Evolutionary conservation across 2,797 vertebrate genomes (phyloP).

Genomic region (Spondyliosoma cantharus): DNA sequence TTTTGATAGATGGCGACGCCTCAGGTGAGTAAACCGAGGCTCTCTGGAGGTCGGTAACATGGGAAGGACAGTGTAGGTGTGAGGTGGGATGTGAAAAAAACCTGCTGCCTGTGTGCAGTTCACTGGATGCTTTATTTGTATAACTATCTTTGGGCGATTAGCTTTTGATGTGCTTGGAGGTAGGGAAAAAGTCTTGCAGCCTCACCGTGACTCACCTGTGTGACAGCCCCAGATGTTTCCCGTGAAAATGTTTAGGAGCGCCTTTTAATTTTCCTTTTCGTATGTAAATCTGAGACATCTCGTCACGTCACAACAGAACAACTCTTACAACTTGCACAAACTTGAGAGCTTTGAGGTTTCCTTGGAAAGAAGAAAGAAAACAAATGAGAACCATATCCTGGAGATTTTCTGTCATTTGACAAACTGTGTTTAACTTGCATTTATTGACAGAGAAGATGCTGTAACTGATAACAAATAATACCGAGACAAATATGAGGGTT

Average conservation of each 20-base stretch:
- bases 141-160: slow-evolving; percentile 52
- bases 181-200: not conserved
- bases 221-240: slow-evolving; percentile 50
- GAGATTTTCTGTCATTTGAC: not conserved
- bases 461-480: slow-evolving; percentile 1
- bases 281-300: slow-evolving; percentile 13
- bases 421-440: not conserved
- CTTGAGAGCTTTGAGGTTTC: slow-evolving; percentile 20
- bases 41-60: not conserved
- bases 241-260: slow-evolving; percentile 15
- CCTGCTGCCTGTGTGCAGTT: slow-evolving; percentile 63
- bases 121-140: slow-evolving; percentile 75
- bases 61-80: slow-evolving; percentile 17
- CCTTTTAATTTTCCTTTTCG: not conserved
- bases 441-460: slow-evolving; percentile 7
- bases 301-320: slow-evolving; percentile 40
- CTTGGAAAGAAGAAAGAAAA: slow-evolving; percentile 12
- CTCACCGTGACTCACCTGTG: slow-evolving; percentile 43
- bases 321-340: slow-evolving; percentile 13
- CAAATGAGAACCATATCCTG: slow-evolving; percentile 11
- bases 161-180: slow-evolving; percentile 45
- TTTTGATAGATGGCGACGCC: slow-evolving; percentile 26
- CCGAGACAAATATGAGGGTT: not conserved
- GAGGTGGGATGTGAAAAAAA: slow-evolving; percentile 25
- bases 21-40: slow-evolving; percentile 35